Evolutionary conservation across 2,797 vertebrate genomes (phyloP), one percentile per base, ranked within the genome.

Genomic region (Poeciliopsis gracilis): DNA sequence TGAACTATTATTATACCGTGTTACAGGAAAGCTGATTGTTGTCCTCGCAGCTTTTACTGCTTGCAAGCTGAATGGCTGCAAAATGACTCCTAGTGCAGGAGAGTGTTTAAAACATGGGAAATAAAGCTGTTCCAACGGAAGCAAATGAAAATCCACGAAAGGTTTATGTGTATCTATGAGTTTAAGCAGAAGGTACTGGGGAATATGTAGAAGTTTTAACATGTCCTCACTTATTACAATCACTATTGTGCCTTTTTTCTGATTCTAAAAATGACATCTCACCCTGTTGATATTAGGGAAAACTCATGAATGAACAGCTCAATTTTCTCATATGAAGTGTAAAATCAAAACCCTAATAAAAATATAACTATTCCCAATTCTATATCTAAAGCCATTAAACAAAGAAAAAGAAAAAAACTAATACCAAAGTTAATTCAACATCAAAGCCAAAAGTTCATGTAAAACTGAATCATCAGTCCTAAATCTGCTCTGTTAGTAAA

Each of bases 1-100:
- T 89, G 86, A 90, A 92, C 90, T 92, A 91, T 93, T 89, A 92
- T 91, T 91, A 90, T 72, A 76, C 72, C 5, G 86, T 82, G 87
- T 86, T 81, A 88, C 70, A 51, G 78, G 75, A 78, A 77, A 82
- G 70, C 79, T 71, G 84, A 82, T 81, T 78, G 82, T 84, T 82
- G 80, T 79, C 80, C 77, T 85, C 79, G 81, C 86, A 86, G 90
- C 79, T 89, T 63, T 71, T 30, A 47, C 75, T 47, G 83, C 75
- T 81, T 70, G 78, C 53, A 3, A 73, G 73, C 82, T 36, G 70
- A 83, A 78, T 28, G 59, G 16, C 79, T 63, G 82, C 69, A 71
- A 53, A 66, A 77, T 57, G 73, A 79, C 79, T 81, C 72, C 38
- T 55, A 80, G 67, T 53, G 76, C 69, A 75, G 61, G 49, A 33